Evolutionary conservation across 2,113 vertebrate species (phyloP), one percentile per base, ranked within the genome.

Genomic region (Parotia lawesii): DNA sequence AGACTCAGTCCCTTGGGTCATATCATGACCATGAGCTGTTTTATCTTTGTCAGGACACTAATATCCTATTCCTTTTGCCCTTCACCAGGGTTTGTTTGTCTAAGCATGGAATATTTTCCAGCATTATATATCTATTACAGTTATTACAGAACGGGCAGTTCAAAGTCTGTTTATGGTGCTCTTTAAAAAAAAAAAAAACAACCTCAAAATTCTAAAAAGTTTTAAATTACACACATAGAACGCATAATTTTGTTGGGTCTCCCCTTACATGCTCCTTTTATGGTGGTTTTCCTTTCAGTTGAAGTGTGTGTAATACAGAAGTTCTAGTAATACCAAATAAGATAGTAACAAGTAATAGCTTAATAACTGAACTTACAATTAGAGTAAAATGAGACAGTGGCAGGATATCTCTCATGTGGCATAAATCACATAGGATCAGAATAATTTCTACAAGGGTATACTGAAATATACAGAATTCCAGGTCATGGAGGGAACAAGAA

Each of bases 21-120:
- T 95, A 92, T 94, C 74, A 92, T 70, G 40, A 74, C 23, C 47
- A 50, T 45, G 42, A 91, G 31, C 65, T 92, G 19, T 70, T 72
- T 94, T 85, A 61, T 95, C 44, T 87, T 86, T 84, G 29, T 87
- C 54, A 79, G n/a, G 15, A 23, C 25, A 37, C 29, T 85, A 92
- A 44, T 78, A 54, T 92, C 50, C 53, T 81, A 21, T 78, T 92
- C 48, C 73, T 87, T 60, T 77, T 90, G 57, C 53, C 91, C 65
- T 93, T 92, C 66, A 28, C 18, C 42, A 38, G 25, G 16, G 6
- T 54, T 69, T 82, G 48, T 82, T 89, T 92, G 12, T 44, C 54
- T 79, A 70, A 69, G 31, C 45, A 65, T 1, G 47, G 57, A 86
- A 77, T 2, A n/a, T 67, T 86, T 88, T 87, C 25, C 29, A 78